Percentiles rank a stretch among this genome's conserved stretches.
Evolutionary conservation across 2,113 vertebrate species (phyloP).

Genomic region (Xyliphius kryptos): DNA sequence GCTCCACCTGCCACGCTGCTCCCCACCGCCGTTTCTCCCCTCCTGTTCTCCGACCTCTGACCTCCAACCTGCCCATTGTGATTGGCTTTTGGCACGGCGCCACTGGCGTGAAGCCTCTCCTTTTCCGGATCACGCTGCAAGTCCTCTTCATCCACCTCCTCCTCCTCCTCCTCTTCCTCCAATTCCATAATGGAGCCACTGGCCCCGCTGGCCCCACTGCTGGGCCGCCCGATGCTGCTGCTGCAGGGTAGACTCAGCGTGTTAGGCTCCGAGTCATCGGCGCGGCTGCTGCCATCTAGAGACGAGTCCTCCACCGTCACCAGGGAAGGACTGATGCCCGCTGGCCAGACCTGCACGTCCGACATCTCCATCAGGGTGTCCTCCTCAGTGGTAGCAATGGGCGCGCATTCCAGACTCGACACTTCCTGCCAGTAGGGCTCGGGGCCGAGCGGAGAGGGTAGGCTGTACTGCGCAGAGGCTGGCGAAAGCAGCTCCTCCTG

Average conservation of each 20-base stretch:
- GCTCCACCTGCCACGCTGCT: slow-evolving; percentile 34
- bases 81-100: slow-evolving; percentile 69
- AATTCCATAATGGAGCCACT: slow-evolving; percentile 85
- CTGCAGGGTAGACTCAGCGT: slow-evolving; percentile 72
- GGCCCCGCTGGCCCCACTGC: slow-evolving; percentile 69
- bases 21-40: slow-evolving; percentile 55
- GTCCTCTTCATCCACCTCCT: slow-evolving; percentile 72
- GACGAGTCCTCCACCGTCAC: slow-evolving; percentile 97
- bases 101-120: slow-evolving; percentile 62
- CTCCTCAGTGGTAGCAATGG: slow-evolving; percentile 89
- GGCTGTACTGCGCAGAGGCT: slow-evolving; percentile 88
- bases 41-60: slow-evolving; percentile 89
- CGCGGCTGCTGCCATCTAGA: slow-evolving; percentile 89
- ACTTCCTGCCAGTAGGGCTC: slow-evolving; percentile 98
- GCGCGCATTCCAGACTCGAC: slow-evolving; percentile 84
- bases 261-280: slow-evolving; percentile 88
- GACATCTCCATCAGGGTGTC: slow-evolving; percentile 94
- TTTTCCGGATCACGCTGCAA: slow-evolving; percentile 61
- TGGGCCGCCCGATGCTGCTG: slow-evolving; percentile 68
- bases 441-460: slow-evolving; percentile 86
- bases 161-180: slow-evolving; percentile 91
- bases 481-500: slow-evolving; percentile 97
- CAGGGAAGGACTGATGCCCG: slow-evolving; percentile 86
- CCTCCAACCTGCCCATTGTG: slow-evolving; percentile 85
- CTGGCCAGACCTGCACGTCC: slow-evolving; percentile 93